These are phyloP conservation scores for Prionailurus bengalensis DNA, from an alignment of 2,113 vertebrate genomes.

Conservation along the genomic window DNA sequence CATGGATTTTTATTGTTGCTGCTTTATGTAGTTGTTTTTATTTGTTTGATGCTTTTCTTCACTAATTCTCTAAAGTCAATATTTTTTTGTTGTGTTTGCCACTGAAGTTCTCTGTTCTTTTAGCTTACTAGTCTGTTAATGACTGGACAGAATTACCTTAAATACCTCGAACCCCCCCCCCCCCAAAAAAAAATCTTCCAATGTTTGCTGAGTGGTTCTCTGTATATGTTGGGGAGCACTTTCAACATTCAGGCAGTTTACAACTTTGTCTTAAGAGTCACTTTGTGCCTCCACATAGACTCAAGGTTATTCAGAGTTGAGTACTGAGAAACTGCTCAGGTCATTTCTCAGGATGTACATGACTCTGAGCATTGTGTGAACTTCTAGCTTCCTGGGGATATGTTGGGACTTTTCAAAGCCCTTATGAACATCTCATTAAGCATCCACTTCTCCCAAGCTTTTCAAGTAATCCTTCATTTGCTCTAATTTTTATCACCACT, in stretches of 20 bases:
- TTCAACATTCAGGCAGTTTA: neutral
- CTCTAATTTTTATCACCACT: neutral
- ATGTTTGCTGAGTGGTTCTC: neutral
- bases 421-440: neutral
- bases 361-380: neutral
- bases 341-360: neutral
- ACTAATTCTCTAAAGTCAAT: neutral
- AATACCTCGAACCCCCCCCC: neutral
- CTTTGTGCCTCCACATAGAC: neutral
- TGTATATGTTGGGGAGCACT: neutral
- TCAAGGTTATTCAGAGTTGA: neutral
- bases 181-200: neutral
- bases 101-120: neutral
- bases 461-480: neutral
- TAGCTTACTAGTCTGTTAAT: neutral
- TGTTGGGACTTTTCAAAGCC: neutral
- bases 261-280: neutral
- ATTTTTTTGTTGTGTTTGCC: neutral
- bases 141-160: neutral
- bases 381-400: neutral
- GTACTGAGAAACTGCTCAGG: neutral
- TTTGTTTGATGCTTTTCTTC: neutral
- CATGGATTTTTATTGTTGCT: neutral
- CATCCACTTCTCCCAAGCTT: neutral
- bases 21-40: neutral